These are phyloP conservation scores for Neopelma chrysocephalum DNA, from an alignment of 2,797 vertebrate genomes.

Conservation along the genomic window DNA sequence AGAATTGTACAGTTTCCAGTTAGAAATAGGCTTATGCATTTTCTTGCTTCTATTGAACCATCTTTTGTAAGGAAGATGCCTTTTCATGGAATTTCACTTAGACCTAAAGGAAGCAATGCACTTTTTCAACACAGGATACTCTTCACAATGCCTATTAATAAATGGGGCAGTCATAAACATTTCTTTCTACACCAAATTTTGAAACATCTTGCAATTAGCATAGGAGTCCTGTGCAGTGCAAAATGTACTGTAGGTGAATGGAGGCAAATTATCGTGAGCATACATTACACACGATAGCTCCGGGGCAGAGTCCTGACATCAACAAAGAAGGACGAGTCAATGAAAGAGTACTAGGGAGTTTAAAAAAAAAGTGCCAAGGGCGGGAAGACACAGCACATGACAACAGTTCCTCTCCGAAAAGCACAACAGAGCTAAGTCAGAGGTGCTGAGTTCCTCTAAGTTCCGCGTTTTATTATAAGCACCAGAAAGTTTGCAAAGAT, in stretches of 20 bases:
- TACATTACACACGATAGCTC: rapidly evolving
- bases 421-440: background rate
- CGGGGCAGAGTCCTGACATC: background rate
- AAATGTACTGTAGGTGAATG: background rate
- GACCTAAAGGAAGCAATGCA: background rate
- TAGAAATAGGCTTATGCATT: background rate
- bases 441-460: background rate
- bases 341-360: background rate
- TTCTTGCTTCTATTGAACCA: background rate
- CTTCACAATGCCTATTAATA: background rate
- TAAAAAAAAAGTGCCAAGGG: background rate
- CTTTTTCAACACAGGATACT: background rate
- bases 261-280: background rate
- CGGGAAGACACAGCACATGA: background rate
- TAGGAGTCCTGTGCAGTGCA: background rate
- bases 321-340: background rate
- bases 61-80: background rate
- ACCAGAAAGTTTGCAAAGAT: background rate
- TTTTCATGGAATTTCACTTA: background rate
- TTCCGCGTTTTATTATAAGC: background rate
- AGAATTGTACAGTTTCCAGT: background rate
- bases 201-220: background rate
- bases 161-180: background rate
- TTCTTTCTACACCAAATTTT: background rate
- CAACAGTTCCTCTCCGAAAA: background rate